Evolutionary conservation across 2,113 vertebrate species (phyloP).

Genomic region (Gavialis gangeticus): DNA sequence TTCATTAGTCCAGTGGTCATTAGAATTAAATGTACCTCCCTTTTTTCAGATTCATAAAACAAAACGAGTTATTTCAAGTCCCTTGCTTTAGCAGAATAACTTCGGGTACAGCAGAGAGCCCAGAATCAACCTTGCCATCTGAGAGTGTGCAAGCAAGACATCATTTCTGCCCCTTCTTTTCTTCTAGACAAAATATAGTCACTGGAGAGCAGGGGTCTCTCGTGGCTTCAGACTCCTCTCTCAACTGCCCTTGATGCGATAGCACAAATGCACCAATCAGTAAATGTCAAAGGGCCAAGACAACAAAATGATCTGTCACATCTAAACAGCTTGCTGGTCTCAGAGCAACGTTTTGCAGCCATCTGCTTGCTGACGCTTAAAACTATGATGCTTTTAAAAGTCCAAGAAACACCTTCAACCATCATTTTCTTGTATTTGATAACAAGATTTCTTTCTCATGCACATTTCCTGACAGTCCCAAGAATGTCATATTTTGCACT

Average conservation of each 20-base stretch:
- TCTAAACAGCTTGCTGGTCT: slow-evolving; percentile 24
- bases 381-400: slow-evolving; percentile 28
- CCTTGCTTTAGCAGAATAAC: not conserved
- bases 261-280: slow-evolving; percentile 41
- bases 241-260: not conserved
- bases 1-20: too few species aligned
- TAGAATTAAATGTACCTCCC: too few species aligned
- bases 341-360: slow-evolving; percentile 15
- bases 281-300: not conserved
- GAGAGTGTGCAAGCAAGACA: not conserved
- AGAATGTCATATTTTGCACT: slow-evolving; percentile 13
- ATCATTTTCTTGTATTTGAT: slow-evolving; percentile 19
- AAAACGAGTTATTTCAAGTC: too few species aligned
- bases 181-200: slow-evolving; percentile 33
- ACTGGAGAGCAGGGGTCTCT: slow-evolving; percentile 15
- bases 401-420: not conserved
- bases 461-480: slow-evolving; percentile 10
- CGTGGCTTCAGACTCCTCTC: slow-evolving; percentile 26
- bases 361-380: slow-evolving; percentile 38
- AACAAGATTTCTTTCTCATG: slow-evolving; percentile 3
- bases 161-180: not conserved
- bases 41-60: too few species aligned
- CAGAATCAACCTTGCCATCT: not conserved
- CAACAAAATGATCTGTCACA: slow-evolving; percentile 7
- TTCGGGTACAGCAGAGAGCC: slow-evolving; percentile 6